Base-by-base conservation (phyloP, 2,797 vertebrate species). In the Apodemus agrarius region DNA sequence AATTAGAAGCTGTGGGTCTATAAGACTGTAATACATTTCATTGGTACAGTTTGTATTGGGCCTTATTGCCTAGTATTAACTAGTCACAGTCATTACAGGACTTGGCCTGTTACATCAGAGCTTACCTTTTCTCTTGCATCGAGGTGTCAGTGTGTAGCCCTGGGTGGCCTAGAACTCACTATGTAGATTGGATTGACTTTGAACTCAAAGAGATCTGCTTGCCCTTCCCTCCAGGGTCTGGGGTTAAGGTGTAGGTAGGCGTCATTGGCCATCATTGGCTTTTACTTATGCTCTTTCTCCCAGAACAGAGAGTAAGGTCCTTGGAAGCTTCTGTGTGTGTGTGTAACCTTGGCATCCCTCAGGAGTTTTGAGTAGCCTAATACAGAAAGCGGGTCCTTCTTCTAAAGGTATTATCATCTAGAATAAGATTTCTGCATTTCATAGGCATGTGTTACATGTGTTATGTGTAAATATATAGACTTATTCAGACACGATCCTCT, bases 241-340 rank as follows among this genome's bases (percentile, higher is more conserved):
- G 43, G 43, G 16, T 34, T 86, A 26, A 52, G 83, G 31, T 24
- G 3, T 52, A 2, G 19, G 29, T 43, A 10, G 9, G 46, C 81
- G 31, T 26, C 40, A 31, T 31, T 13, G 21, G 52, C 63, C 83
- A 52, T 21, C 31, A 24, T n/a, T 17, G 9, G 37, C 84, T 69
- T 52, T 86, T 69, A 54, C 49, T 29, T 85, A 24, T 1, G 37
- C 37, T 59, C 0, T 92, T 93, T 80, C 78, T n/a, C 59, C 87
- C 17, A 34, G 34, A 67, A 78, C 29, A 46, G 46, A 95, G 63
- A 89, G 19, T 57, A 74, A 26, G 12, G 54, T 92, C 59, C 46
- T 85, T 49, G 54, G 67, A 95, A 79, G 83, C 29, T 49, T 94
- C 93, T 85, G 34, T 63, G 40, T 49, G 54, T 76, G 52, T 84